Percentiles rank a stretch among this genome's conserved stretches.
These are phyloP conservation scores for Myiopsitta monachus DNA, from an alignment of 2,113 vertebrate species.

Conservation along the genomic window DNA sequence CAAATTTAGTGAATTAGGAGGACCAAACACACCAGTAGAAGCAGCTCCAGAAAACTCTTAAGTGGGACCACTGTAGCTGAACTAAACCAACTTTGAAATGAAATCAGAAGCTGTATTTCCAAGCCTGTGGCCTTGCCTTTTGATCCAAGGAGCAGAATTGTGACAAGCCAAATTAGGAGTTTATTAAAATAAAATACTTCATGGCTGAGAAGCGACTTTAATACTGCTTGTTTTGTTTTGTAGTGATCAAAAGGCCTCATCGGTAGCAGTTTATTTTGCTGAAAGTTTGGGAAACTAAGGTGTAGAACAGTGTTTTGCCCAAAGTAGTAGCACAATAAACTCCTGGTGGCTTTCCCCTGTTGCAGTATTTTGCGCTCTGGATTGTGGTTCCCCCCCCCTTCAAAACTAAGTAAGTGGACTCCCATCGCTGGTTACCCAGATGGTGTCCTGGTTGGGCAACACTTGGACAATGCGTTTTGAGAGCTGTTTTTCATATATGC, in stretches of 20 bases:
- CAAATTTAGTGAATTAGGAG: neutral
- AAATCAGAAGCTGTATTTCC: neutral
- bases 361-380: fast-evolving
- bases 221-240: neutral
- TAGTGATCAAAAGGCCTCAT: neutral
- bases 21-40: neutral
- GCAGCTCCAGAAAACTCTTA: neutral
- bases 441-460: neutral
- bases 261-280: neutral
- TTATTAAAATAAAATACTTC: neutral
- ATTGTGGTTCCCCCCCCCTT: neutral
- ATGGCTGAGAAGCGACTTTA: neutral
- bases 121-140: neutral
- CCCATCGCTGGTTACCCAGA: fast-evolving
- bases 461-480: fast-evolving
- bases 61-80: neutral
- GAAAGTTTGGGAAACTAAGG: neutral
- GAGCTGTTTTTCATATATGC: neutral
- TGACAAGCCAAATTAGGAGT: neutral
- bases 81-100: neutral
- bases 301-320: neutral
- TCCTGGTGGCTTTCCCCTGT: neutral
- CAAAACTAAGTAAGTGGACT: neutral
- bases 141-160: neutral
- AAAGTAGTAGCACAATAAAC: neutral